These are phyloP conservation scores for Lepisosteus oculatus DNA, from an alignment of 2,113 vertebrate genomes.

Conservation along the genomic window DNA sequence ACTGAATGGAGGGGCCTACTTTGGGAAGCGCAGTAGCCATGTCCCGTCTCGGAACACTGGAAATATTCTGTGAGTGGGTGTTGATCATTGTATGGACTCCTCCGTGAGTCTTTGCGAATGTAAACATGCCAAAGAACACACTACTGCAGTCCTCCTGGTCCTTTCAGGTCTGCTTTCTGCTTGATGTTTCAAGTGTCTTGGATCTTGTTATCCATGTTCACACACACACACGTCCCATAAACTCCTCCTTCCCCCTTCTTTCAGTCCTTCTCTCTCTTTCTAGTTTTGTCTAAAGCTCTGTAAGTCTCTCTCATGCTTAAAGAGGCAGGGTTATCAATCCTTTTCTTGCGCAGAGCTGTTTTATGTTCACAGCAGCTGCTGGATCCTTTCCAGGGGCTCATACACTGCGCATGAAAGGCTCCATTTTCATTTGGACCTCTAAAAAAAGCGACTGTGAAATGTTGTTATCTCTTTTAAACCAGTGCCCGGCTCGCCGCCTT, in stretches of 20 bases:
- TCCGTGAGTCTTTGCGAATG: too few relatives aligned
- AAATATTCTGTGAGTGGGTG: too few relatives aligned
- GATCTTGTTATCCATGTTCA: background rate
- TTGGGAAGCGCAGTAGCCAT: too few relatives aligned
- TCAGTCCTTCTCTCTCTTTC: background rate
- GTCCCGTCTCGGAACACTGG: too few relatives aligned
- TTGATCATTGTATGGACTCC: too few relatives aligned
- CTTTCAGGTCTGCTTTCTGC: too few relatives aligned
- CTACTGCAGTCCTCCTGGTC: too few relatives aligned
- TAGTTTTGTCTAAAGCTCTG: background rate
- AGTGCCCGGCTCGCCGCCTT: slow-evolving; percentile 22
- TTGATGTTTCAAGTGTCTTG: background rate
- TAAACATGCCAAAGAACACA: too few relatives aligned
- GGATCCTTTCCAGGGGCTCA: background rate
- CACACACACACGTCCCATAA: background rate
- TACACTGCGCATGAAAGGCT: slow-evolving; percentile 12
- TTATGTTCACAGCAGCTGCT: slow-evolving; percentile 21
- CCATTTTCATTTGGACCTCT: background rate
- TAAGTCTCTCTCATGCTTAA: slow-evolving; percentile 10
- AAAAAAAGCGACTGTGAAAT: slow-evolving; percentile 12
- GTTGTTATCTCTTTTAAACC: slow-evolving; percentile 35
- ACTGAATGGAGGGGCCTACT: too few relatives aligned
- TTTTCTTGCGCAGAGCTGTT: background rate
- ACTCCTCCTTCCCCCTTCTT: background rate
- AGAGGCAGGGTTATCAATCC: slow-evolving; percentile 15